These are phyloP conservation scores for Kryptopterus vitreolus DNA, from an alignment of 2,797 vertebrate species.

Conservation along the genomic window DNA sequence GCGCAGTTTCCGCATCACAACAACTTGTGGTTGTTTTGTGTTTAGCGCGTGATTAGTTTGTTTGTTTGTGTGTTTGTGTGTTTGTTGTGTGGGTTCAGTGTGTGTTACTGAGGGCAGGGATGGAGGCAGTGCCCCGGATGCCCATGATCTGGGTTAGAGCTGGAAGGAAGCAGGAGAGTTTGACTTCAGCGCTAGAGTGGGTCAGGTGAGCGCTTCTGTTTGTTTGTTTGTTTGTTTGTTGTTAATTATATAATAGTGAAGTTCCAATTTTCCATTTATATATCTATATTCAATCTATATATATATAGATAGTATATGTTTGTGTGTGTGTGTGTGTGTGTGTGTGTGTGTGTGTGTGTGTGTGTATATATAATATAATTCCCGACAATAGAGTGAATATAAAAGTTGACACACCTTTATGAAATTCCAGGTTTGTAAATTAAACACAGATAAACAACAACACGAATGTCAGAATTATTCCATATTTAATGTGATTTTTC, in stretches of 20 bases:
- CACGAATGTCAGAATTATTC: too few species aligned
- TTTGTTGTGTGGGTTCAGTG: too few species aligned
- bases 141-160: constrained; percentile 98
- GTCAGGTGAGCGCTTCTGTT: constrained; percentile 77
- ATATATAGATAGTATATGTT: too few species aligned
- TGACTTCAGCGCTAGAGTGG: constrained; percentile 82
- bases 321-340: constrained; percentile 10
- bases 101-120: constrained; percentile 60
- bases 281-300: too few species aligned
- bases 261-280: too few species aligned
- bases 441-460: too few species aligned
- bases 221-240: background rate
- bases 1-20: constrained; percentile 10
- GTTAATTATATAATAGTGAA: too few species aligned
- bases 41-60: background rate
- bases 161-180: constrained; percentile 96
- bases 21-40: background rate
- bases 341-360: constrained; percentile 25
- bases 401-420: constrained; percentile 89
- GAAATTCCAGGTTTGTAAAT: constrained; percentile 83
- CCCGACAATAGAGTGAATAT: too few species aligned
- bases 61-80: background rate
- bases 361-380: constrained; percentile 80
- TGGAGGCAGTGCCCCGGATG: constrained; percentile 98
- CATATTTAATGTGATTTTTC: too few species aligned